Evolutionary conservation across 2,888 invertebrate species (phyloP).

Genomic region (Saturnia pavonia): DNA sequence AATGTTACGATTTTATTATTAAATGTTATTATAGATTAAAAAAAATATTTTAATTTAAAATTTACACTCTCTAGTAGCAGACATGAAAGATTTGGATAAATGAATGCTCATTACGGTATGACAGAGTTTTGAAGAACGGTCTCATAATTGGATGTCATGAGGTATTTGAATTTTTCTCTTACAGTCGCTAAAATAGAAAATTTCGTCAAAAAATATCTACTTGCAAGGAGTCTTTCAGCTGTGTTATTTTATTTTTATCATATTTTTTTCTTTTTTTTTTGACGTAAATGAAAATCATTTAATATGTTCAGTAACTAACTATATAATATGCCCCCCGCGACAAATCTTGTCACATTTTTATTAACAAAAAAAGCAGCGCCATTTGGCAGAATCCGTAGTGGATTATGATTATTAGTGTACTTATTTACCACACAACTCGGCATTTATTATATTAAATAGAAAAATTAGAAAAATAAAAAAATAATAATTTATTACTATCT

Average conservation of each 20-base stretch:
- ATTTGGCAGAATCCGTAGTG: no score
- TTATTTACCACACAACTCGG: no score
- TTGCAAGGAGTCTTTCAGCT: background rate
- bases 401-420: no score
- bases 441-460: no score
- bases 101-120: background rate
- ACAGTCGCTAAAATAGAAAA: background rate
- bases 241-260: background rate
- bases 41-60: background rate
- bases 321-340: no score
- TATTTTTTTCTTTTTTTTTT: background rate
- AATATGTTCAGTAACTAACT: background rate
- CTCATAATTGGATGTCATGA: background rate
- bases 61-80: background rate
- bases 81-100: background rate
- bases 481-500: no score
- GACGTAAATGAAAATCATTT: background rate
- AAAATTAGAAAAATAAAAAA: no score
- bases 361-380: background rate
- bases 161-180: conserved; percentile 2
- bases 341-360: background rate
- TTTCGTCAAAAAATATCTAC: background rate
- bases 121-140: background rate
- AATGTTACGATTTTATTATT: background rate
- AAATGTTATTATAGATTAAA: background rate